Percentiles rank a stretch among this genome's conserved stretches.
Evolutionary conservation across 2,888 invertebrate genomes (phyloP).

Genomic region (Eupithecia tripunctaria): DNA sequence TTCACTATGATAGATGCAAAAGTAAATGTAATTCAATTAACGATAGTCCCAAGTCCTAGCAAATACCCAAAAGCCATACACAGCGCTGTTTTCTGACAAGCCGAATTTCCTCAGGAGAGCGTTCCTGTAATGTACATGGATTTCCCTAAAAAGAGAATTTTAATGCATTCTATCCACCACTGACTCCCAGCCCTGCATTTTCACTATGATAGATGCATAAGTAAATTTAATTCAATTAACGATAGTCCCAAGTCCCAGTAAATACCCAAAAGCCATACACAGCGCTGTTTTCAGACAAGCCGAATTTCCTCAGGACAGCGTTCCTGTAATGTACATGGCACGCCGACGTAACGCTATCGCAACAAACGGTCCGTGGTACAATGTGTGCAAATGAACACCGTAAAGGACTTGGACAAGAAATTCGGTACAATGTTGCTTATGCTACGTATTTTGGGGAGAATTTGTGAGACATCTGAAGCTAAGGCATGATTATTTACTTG

Average conservation of each 20-base stretch:
- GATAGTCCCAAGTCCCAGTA: not conserved
- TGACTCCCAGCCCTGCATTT: too few species aligned
- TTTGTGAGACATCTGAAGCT: slow-evolving; percentile 6
- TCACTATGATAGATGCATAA: not conserved
- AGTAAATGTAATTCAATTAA: slow-evolving; percentile 1
- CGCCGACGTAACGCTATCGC: slow-evolving; percentile 25
- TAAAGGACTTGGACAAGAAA: slow-evolving; percentile 35
- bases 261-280: not conserved
- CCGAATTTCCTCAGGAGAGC: slow-evolving; percentile 11
- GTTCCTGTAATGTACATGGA: too few species aligned
- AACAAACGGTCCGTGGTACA: slow-evolving; percentile 31
- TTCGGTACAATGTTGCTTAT: slow-evolving; percentile 27
- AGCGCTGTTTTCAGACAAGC: slow-evolving; percentile 16
- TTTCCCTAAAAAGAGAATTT: too few species aligned
- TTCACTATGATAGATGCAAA: not conserved
- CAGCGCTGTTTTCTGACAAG: slow-evolving; percentile 16
- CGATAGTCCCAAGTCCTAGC: not conserved
- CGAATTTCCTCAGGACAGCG: slow-evolving; percentile 13
- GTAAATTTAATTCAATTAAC: slow-evolving; percentile 2
- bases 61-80: not conserved
- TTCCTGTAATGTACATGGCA: slow-evolving; percentile 28
- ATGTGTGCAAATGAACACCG: slow-evolving; percentile 31
- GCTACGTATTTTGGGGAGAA: slow-evolving; percentile 12
- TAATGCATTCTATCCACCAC: not conserved
- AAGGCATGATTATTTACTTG: slow-evolving; percentile 5